Base-by-base conservation (phyloP, 53 echinoderm and acorn worm genomes). In the Stichopus horrens region DNA sequence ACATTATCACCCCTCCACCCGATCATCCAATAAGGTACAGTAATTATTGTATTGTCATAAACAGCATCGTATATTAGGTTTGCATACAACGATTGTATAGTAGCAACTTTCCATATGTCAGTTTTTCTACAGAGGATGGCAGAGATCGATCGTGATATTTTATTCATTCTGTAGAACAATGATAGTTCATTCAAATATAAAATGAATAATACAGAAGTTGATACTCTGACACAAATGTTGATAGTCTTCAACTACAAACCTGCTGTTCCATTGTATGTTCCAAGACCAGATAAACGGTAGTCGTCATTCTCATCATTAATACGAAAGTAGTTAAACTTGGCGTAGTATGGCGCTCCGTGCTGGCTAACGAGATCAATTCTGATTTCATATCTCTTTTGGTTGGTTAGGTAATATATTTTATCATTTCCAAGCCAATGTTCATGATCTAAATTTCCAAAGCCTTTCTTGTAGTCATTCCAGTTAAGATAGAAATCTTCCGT, bases 371-470 rank as follows among this genome's bases (percentile, higher is more conserved):
- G 0, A 13, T 76, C 76, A 23, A 76, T 51, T 16, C 76, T 13
- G 7, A 76, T 13, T 19, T 76, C 7, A 19, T 76, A 76, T 19
- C 14, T 23, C 20, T 51, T 51, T 10, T 51, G 22, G 52, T 51
- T 76, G 22, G 76, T 18, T 9, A 76, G 5, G 10, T 11, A 22
- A 19, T 76, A 19, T 9, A 76, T 5, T 16, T 76, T 9, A 16
- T 76, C 20, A 5, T 76, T 76, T 16, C 76, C 76, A 16, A 76
- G 76, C 76, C 76, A 76, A 19, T 76, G 76, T 5, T 76, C 76
- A 6, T 51, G 23, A 76, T 76, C n/a, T 7, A 16, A 16, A 13
- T 51, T 76, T 9, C 76, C 54, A 59, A 59, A 86, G 10, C 76
- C 76, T 9, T 76, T 76, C 52, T 76, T 76, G 52, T 76, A 76